A percentile compares a stretch with the other conserved stretches of the same genome.
These are phyloP conservation scores for Eurytemora carolleeae DNA, from an alignment of 1,140 invertebrate genomes.

Conservation along the genomic window DNA sequence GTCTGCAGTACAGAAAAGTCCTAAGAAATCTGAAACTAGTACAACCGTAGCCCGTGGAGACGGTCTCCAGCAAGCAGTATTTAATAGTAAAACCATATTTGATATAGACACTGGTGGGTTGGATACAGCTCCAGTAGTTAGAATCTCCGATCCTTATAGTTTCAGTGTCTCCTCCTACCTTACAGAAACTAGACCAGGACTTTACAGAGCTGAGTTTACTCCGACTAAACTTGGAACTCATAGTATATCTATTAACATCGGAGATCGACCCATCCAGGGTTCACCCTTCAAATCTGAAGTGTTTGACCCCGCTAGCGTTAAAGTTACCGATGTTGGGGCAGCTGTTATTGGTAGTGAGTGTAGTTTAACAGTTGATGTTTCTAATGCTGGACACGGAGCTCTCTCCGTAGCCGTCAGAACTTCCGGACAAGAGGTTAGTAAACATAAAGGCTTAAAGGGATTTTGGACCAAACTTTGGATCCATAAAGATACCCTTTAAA, in stretches of 20 bases:
- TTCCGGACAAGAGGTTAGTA: conserved; percentile 46
- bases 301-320: conserved; percentile 60
- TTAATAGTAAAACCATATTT: conserved; percentile 36
- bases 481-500: too few species aligned
- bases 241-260: conserved; percentile 27
- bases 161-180: conserved; percentile 1
- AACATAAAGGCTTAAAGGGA: too few species aligned
- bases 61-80: conserved; percentile 30
- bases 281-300: conserved; percentile 51
- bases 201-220: conserved; percentile 17
- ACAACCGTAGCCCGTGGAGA: conserved; percentile 26
- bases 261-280: conserved; percentile 32
- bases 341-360: conserved; percentile 62
- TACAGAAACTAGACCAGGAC: background rate
- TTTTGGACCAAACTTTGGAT: conserved; percentile 42
- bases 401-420: conserved; percentile 53
- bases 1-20: conserved; percentile 19
- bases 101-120: conserved; percentile 34
- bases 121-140: conserved; percentile 24
- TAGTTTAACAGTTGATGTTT: conserved; percentile 45
- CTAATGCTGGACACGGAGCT: conserved; percentile 53
- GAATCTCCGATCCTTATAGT: conserved; percentile 2
- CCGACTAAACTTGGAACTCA: conserved; percentile 39
- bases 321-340: conserved; percentile 51
- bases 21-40: conserved; percentile 22